Evolutionary conservation across 2,113 vertebrate genomes (phyloP).

Genomic region (Oncorhynchus kisutch): DNA sequence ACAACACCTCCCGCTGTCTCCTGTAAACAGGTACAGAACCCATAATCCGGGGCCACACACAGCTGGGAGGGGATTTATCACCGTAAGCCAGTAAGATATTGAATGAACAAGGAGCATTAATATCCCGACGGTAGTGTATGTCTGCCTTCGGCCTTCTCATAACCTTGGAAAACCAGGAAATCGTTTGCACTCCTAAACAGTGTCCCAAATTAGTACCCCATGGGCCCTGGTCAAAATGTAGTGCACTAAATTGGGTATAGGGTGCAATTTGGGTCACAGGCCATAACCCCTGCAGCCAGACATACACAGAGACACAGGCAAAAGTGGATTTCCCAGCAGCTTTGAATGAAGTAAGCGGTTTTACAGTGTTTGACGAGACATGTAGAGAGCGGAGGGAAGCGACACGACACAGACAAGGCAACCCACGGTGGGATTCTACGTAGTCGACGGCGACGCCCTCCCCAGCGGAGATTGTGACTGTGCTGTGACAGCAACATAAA

Average conservation of each 20-base stretch:
- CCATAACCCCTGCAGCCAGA: neutral
- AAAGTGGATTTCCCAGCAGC: neutral
- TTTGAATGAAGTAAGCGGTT: neutral
- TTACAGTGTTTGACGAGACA: neutral
- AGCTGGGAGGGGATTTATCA: constrained; percentile 47
- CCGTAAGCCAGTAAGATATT: constrained; percentile 46
- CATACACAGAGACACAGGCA: constrained; percentile 10
- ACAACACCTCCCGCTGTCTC: neutral
- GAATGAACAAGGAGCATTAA: constrained; percentile 23
- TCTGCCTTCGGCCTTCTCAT: constrained; percentile 20
- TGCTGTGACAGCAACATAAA: neutral
- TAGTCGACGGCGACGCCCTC: neutral
- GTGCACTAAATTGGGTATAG: too few relatives aligned
- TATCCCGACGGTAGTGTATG: neutral
- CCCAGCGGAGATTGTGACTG: too few relatives aligned
- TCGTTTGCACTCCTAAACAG: constrained; percentile 33
- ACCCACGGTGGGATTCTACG: neutral
- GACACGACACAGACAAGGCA: neutral
- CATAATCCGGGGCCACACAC: constrained; percentile 42
- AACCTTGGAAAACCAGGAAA: constrained; percentile 26
- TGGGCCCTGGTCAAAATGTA: too few relatives aligned
- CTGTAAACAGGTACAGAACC: constrained; percentile 32
- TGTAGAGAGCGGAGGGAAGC: neutral
- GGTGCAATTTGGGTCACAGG: neutral
- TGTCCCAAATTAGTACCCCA: constrained; percentile 1